These are phyloP conservation scores for Ostrea edulis DNA, from an alignment of 1,140 invertebrate genomes.

Conservation along the genomic window DNA sequence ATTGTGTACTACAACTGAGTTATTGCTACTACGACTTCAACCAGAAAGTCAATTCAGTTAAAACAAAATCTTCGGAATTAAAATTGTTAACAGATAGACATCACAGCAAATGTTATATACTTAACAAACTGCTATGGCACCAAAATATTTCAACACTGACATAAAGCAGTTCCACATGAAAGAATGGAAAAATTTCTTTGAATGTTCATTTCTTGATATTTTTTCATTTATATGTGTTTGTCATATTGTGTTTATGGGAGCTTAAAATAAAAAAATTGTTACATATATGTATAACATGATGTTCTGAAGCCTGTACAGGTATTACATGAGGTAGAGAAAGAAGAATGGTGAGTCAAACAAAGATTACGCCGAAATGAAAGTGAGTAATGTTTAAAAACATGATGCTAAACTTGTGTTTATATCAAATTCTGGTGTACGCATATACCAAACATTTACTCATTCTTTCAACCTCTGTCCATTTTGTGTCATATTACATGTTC, in stretches of 20 bases:
- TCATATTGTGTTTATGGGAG: not conserved
- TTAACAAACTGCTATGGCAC: slow-evolving; percentile 19
- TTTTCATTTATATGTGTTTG: not conserved
- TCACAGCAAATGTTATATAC: slow-evolving; percentile 5
- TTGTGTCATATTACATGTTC: not conserved
- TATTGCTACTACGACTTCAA: slow-evolving; percentile 12
- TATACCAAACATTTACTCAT: not conserved
- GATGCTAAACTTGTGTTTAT: not conserved
- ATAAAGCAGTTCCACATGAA: not conserved
- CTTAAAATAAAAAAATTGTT: not conserved
- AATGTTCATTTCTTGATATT: not conserved
- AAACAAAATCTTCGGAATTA: not conserved
- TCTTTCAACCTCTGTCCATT: not conserved
- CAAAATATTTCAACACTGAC: slow-evolving; percentile 35
- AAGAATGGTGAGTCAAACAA: slow-evolving; percentile 1
- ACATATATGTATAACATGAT: not conserved
- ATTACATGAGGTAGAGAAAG: slow-evolving; percentile 27
- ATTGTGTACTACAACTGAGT: slow-evolving; percentile 14
- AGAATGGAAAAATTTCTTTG: not conserved
- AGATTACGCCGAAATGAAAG: slow-evolving; percentile 5
- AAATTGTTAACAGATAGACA: slow-evolving; percentile 7
- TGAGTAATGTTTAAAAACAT: not conserved
- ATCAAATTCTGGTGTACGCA: not conserved
- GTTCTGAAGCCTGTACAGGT: not conserved
- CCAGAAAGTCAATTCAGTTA: slow-evolving; percentile 3